A percentile compares a stretch with the other conserved stretches of the same genome.
Evolutionary conservation across 2,797 vertebrate species (phyloP).

Genomic region (Enteromius afrohamiltoni): DNA sequence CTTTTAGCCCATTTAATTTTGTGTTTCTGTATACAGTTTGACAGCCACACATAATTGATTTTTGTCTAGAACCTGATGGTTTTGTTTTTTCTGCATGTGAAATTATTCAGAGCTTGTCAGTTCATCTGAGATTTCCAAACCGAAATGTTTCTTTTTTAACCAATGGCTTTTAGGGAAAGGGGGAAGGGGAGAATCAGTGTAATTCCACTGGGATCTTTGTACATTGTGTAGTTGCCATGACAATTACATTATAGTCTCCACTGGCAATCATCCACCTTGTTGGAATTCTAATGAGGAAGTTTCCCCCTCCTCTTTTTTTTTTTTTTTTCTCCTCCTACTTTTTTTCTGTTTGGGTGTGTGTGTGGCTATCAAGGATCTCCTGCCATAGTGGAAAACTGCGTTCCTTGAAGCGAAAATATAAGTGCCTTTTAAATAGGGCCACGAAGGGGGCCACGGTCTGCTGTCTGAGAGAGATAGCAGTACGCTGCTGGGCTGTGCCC

Average conservation of each 20-base stretch:
- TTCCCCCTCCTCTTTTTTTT: conserved; percentile 14
- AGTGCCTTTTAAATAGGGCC: conserved; percentile 64
- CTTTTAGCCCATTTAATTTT: conserved; percentile 43
- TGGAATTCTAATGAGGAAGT: conserved; percentile 60
- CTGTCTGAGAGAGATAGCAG: conserved; percentile 60
- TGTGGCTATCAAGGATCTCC: conserved; percentile 58
- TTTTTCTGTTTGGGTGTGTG: conserved; percentile 33
- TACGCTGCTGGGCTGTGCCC: conserved; percentile 42
- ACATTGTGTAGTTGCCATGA: conserved; percentile 59
- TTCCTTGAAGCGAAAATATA: conserved; percentile 62
- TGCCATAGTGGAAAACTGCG: conserved; percentile 42
- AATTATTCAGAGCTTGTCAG: conserved; percentile 41
- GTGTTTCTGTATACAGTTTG: conserved; percentile 16
- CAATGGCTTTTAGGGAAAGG: conserved; percentile 36
- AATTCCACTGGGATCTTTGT: conserved; percentile 51
- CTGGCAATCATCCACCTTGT: conserved; percentile 54
- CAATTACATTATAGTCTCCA: conserved; percentile 54
- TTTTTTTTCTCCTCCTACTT: background rate
- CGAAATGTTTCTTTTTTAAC: conserved; percentile 37
- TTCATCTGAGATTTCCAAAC: conserved; percentile 40
- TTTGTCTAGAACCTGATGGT: conserved; percentile 31
- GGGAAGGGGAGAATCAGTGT: conserved; percentile 11
- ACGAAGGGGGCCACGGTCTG: conserved; percentile 37
- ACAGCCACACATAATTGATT: conserved; percentile 38
- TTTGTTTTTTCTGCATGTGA: conserved; percentile 13